Evolutionary conservation across 1,140 invertebrate genomes (phyloP), one percentile per base, ranked within the genome.

Genomic region (Lysiphlebus fabarum): DNA sequence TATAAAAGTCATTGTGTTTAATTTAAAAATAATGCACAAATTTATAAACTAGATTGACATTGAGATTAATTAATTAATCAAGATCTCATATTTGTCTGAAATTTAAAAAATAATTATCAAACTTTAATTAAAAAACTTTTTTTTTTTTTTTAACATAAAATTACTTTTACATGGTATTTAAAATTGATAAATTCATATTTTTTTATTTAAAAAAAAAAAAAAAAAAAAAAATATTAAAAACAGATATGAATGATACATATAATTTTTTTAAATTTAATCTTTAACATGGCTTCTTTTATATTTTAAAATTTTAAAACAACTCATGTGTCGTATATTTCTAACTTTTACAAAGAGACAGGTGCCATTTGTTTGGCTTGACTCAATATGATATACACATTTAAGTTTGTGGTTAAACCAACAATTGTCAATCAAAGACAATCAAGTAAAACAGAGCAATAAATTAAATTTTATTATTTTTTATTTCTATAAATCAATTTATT

Each of bases 311-410:
- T 45, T 65, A 62, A 26, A 59, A 40, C 42, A 53, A 65, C 54
- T 67, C 64, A 63, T 56, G 62, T 59, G 62, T 71, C 69, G 66
- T 60, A 64, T 70, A 64, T 70, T 69, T 68, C 62, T 62, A 17
- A 59, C 41, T 9, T 44, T 37, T 41, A 42, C 59, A n/a, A 11
- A n/a, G 50, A 59, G 50, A 58, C 59, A 65, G 57, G 47, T 56
- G 64, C 62, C 67, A 66, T 71, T 70, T 68, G 70, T 71, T 64
- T 66, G 71, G 69, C 71, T 73, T 67, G 67, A 56, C 61, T 62
- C 17, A 26, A 26, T 26, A 26, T 26, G n/a, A n/a, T n/a, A n/a
- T n/a, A n/a, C n/a, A n/a, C n/a, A 26, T 1, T 26, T 26, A 26
- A 26, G 17, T 26, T 26, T 26, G 17, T 26, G 17, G 17, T 4